These are phyloP conservation scores for Diadophis punctatus DNA, from an alignment of 2,113 vertebrate species.

Conservation along the genomic window DNA sequence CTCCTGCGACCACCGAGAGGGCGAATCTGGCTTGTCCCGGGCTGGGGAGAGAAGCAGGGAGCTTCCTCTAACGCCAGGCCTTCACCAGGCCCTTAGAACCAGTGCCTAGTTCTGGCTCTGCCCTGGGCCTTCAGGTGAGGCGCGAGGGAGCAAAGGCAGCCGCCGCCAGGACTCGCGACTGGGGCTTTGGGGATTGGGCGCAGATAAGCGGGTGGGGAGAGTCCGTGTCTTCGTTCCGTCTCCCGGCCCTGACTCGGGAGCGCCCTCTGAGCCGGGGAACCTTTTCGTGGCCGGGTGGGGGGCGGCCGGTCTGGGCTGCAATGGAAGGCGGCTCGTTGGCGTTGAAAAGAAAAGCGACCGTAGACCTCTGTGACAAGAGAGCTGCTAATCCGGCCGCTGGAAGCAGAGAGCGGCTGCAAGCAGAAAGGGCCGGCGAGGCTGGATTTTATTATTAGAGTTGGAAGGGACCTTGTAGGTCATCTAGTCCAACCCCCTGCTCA, in stretches of 20 bases:
- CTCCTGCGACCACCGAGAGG: background rate
- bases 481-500: too few species aligned
- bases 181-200: background rate
- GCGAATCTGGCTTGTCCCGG: background rate
- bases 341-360: background rate
- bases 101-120: background rate
- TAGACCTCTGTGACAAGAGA: background rate
- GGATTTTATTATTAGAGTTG: too few species aligned
- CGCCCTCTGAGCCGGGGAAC: background rate
- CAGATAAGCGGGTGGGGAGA: background rate
- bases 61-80: background rate
- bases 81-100: background rate
- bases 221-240: background rate
- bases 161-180: background rate
- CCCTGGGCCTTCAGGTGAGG: background rate
- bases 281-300: background rate
- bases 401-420: background rate
- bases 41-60: background rate
- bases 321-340: background rate
- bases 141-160: background rate
- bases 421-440: background rate
- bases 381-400: background rate
- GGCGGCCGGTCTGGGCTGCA: background rate
- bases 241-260: background rate
- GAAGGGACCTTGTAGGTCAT: too few species aligned